phyloP scores from a whole-genome alignment of 2,888 invertebrate genomes.

The Ectropis crepuscularia region DNA sequence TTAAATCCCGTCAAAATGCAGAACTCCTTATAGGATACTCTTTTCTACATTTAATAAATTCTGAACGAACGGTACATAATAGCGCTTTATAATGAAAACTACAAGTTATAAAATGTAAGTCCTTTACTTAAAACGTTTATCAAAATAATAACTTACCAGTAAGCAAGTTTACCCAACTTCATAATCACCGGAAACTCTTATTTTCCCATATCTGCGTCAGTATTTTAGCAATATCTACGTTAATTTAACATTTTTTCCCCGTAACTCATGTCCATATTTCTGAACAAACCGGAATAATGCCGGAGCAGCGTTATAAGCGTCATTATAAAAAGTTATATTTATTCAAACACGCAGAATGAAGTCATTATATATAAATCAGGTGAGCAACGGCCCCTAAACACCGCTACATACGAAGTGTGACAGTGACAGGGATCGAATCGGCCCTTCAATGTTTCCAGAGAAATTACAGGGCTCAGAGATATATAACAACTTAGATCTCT shows the following conservation, averaged over 20 bases:
- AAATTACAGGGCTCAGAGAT: no score
- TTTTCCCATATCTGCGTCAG: not conserved
- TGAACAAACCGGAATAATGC: conserved; percentile 19
- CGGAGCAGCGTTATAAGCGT: conserved; percentile 25
- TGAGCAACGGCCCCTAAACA: conserved; percentile 43
- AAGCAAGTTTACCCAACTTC: not conserved
- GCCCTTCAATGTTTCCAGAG: no score
- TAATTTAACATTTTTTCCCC: conserved; percentile 8
- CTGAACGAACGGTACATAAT: no score
- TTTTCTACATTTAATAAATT: no score
- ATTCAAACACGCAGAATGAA: conserved; percentile 40
- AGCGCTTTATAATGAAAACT: no score
- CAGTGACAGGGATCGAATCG: conserved; percentile 12
- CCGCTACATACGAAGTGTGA: conserved; percentile 9
- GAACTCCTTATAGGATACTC: no score
- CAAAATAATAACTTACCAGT: no score
- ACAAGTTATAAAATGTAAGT: no score
- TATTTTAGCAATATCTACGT: conserved; percentile 15
- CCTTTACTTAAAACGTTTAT: no score
- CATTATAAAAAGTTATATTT: conserved; percentile 39
- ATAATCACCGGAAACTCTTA: not conserved
- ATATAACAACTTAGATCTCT: no score
- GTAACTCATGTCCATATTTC: conserved; percentile 19
- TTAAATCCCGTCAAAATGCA: no score
- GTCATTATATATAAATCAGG: conserved; percentile 46